A percentile compares a stretch with the other conserved stretches of the same genome.
Conservation (phyloP, 2,113 vertebrate genomes). For the Willisornis vidua region DNA sequence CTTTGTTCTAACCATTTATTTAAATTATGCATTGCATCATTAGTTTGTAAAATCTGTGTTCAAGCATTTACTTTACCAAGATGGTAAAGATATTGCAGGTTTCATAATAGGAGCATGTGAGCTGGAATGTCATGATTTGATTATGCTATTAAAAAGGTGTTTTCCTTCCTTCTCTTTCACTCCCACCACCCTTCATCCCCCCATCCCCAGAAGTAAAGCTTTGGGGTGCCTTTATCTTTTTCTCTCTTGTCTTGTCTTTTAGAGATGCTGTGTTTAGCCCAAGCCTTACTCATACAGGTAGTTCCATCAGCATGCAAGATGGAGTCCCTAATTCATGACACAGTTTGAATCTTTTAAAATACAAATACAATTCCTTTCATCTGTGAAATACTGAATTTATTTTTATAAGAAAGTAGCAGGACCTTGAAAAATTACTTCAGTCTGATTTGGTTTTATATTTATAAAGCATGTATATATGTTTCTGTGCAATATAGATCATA, state of each 20-base stretch:
- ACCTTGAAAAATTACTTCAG: conserved; percentile 8
- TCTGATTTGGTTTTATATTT: conserved; percentile 54
- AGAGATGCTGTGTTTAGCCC: neutral
- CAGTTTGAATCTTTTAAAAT: neutral
- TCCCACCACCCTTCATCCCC: too few species aligned
- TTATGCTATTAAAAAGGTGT: neutral
- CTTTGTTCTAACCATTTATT: neutral
- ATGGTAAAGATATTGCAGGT: neutral
- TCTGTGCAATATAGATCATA: conserved; percentile 44
- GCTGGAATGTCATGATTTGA: neutral
- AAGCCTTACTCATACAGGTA: neutral
- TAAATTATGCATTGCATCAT: neutral
- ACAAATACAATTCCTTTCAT: neutral
- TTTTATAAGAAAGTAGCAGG: conserved; percentile 27
- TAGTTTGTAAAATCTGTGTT: neutral
- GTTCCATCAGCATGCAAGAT: neutral
- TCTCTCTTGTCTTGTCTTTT: neutral
- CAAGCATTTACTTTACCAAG: neutral
- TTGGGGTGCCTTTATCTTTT: neutral
- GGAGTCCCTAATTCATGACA: neutral
- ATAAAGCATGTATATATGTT: conserved; percentile 14
- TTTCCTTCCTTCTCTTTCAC: neutral
- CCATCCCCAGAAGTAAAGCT: neutral
- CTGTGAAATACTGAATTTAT: conserved; percentile 2
- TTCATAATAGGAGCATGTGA: neutral